Evolutionary conservation across 2,888 invertebrate genomes (phyloP).

Genomic region (Harpagoxenus sublaevis): DNA sequence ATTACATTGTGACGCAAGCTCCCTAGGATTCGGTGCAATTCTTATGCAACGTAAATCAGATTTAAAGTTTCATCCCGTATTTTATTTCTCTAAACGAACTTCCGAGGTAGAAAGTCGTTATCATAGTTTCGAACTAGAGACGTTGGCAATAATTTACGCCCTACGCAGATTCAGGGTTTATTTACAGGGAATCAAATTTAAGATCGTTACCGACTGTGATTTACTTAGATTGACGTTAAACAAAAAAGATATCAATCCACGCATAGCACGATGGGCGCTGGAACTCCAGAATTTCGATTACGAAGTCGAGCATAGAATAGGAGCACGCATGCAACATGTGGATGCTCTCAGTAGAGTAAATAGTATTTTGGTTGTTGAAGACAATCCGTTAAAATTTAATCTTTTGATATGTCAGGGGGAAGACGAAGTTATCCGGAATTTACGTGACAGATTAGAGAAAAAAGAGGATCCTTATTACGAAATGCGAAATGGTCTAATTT

Average conservation of each 20-base stretch:
- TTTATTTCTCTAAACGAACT: slow-evolving; percentile 77
- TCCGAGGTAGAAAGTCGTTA: slow-evolving; percentile 73
- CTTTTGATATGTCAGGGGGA: no score
- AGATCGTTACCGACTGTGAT: slow-evolving; percentile 46
- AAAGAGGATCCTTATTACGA: no score
- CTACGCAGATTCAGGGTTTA: slow-evolving; percentile 74
- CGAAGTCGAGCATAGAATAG: background rate
- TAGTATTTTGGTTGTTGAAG: no score
- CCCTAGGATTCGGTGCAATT: slow-evolving; percentile 76
- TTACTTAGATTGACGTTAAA: background rate
- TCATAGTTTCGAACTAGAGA: slow-evolving; percentile 75
- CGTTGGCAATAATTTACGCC: slow-evolving; percentile 68
- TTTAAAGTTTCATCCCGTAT: slow-evolving; percentile 74
- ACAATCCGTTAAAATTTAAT: no score
- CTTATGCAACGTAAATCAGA: no score
- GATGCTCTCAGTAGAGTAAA: no score
- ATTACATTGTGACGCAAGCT: background rate
- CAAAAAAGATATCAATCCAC: background rate
- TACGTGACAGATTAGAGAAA: no score
- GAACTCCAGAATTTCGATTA: background rate
- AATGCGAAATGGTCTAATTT: no score
- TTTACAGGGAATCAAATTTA: slow-evolving; percentile 71
- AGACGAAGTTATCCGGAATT: no score
- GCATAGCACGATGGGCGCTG: background rate
- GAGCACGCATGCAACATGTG: no score